phyloP scores from a whole-genome alignment of 2,888 invertebrate genomes.

The Chrysolina oricalcia region DNA sequence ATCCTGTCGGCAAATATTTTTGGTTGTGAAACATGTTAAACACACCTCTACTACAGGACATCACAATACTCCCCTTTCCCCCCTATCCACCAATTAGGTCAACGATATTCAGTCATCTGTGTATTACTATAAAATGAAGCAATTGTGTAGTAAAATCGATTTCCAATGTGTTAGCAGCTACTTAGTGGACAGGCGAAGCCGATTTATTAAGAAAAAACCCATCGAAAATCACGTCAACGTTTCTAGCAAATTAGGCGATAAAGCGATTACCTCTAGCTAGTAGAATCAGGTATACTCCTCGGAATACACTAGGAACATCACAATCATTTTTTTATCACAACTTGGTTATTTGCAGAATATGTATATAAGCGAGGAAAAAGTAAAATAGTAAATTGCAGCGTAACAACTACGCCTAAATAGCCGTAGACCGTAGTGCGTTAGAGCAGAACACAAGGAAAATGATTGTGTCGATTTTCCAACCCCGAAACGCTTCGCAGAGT shows the following conservation, averaged over 20 bases:
- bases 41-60: conserved; percentile 26
- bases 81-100: conserved; percentile 42
- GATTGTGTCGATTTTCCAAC: conserved; percentile 61
- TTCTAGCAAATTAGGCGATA: conserved; percentile 28
- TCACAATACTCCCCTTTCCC: conserved; percentile 21
- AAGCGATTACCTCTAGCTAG: conserved; percentile 4
- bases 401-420: conserved; percentile 45
- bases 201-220: not conserved
- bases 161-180: not conserved
- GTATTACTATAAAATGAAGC: conserved; percentile 5
- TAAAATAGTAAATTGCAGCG: conserved; percentile 43
- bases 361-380: conserved; percentile 27
- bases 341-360: conserved; percentile 15
- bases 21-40: conserved; percentile 2
- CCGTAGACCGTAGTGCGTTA: conserved; percentile 53
- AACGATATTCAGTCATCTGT: conserved; percentile 42
- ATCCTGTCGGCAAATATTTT: not conserved
- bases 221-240: not conserved
- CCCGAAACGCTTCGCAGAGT: conserved; percentile 56
- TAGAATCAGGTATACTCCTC: conserved; percentile 27
- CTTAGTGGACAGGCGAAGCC: conserved; percentile 1
- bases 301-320: conserved; percentile 12
- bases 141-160: conserved; percentile 19
- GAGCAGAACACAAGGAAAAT: conserved; percentile 48
- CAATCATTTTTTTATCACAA: conserved; percentile 15